phyloP scores from a whole-genome alignment of 2,888 invertebrate species.

The Harpalus rufipes region DNA sequence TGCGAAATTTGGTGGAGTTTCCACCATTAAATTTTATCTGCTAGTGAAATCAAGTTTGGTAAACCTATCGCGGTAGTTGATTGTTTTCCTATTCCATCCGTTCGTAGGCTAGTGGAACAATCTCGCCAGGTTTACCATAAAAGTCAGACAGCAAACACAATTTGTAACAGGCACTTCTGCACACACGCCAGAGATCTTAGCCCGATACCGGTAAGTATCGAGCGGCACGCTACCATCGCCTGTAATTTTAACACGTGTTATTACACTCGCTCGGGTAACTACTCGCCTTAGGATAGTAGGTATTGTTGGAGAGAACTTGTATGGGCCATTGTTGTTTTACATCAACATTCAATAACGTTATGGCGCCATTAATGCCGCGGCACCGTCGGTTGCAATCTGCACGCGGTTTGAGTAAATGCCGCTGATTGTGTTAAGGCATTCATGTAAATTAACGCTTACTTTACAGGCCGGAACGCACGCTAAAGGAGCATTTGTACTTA shows the following conservation, averaged over 20 bases:
- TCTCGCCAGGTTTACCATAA: slow-evolving; percentile 12
- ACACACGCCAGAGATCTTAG: slow-evolving; percentile 45
- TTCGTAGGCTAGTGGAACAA: not conserved
- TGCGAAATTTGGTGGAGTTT: slow-evolving; percentile 26
- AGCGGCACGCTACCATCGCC: slow-evolving; percentile 55
- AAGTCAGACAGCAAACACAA: slow-evolving; percentile 51
- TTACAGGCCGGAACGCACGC: slow-evolving; percentile 44
- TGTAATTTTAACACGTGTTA: slow-evolving; percentile 65
- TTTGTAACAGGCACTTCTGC: slow-evolving; percentile 61
- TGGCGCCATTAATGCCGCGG: slow-evolving; percentile 56
- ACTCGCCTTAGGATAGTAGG: not conserved
- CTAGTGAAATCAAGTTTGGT: not conserved
- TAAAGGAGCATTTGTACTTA: slow-evolving; percentile 45
- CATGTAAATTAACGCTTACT: slow-evolving; percentile 65
- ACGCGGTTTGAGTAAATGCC: slow-evolving; percentile 58
- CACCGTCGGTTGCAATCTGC: slow-evolving; percentile 32
- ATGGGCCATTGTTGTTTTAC: slow-evolving; percentile 48
- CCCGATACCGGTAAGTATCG: slow-evolving; percentile 51
- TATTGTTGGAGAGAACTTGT: slow-evolving; percentile 17
- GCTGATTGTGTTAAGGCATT: slow-evolving; percentile 63
- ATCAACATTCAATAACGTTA: slow-evolving; percentile 66
- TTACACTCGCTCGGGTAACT: slow-evolving; percentile 34
- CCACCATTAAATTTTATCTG: not conserved
- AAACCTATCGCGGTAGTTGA: not conserved
- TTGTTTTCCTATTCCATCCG: not conserved